A percentile compares a stretch with the other conserved stretches of the same genome.
Evolutionary conservation across 2,888 invertebrate genomes (phyloP).

Genomic region (Clanis bilineata): DNA sequence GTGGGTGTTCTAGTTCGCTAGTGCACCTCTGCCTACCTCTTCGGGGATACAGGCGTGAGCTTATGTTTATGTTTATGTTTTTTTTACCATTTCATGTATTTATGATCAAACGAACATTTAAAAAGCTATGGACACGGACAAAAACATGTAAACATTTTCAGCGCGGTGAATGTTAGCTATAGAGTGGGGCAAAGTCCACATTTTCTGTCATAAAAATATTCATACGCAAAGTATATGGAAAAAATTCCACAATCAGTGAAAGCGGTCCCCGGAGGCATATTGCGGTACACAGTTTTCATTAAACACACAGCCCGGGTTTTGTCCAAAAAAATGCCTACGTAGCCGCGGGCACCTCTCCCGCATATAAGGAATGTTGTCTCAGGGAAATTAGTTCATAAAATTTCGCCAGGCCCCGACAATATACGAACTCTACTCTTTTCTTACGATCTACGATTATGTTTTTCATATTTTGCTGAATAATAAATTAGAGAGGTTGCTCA

Average conservation of each 20-base stretch:
- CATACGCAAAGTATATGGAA: conserved; percentile 61
- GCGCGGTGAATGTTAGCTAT: conserved; percentile 39
- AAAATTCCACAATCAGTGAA: conserved; percentile 72
- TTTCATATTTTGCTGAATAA: conserved; percentile 7
- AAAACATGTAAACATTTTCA: conserved; percentile 36
- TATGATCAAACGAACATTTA: conserved; percentile 17
- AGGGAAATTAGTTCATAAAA: conserved; percentile 78
- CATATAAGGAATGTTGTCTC: conserved; percentile 75
- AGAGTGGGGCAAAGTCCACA: conserved; percentile 29
- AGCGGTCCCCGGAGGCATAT: conserved; percentile 73
- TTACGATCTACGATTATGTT: conserved; percentile 8
- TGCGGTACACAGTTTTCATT: conserved; percentile 78
- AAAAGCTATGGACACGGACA: conserved; percentile 32
- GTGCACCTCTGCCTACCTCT: too few relatives aligned
- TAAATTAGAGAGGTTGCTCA: background rate
- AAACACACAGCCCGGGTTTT: conserved; percentile 70
- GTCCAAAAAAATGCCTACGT: conserved; percentile 67
- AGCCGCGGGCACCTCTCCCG: conserved; percentile 60
- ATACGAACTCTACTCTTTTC: conserved; percentile 29
- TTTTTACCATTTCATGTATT: too few relatives aligned
- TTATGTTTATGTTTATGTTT: too few relatives aligned
- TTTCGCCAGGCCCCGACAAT: conserved; percentile 54
- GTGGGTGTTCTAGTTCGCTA: too few relatives aligned
- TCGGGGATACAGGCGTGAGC: too few relatives aligned
- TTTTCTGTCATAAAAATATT: conserved; percentile 59